Percentiles rank a stretch among this genome's conserved stretches.
Conservation (phyloP, 2,113 vertebrate species). For the Gallinago paraguaiae region DNA sequence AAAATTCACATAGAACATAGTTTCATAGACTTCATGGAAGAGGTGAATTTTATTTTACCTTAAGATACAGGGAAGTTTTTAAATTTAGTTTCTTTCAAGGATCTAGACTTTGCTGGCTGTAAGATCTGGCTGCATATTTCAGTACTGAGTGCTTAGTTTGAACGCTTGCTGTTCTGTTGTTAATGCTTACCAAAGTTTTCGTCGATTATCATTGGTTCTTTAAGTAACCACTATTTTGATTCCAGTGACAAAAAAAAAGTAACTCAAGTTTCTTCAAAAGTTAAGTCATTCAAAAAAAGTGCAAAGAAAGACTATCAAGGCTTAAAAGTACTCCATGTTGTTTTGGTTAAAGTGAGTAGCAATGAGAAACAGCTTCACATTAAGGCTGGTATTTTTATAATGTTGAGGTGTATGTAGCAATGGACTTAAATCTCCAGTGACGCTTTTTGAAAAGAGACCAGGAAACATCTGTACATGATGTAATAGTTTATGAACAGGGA, state of each 20-base stretch:
- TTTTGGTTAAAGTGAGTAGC: neutral
- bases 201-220: neutral
- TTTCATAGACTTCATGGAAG: neutral
- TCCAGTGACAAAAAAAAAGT: neutral
- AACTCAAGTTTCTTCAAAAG: neutral
- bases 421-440: neutral
- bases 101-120: neutral
- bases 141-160: neutral
- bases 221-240: neutral
- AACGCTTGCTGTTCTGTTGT: neutral
- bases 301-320: neutral
- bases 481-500: neutral
- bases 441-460: neutral
- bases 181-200: neutral
- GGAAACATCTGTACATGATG: slow-evolving; percentile 39
- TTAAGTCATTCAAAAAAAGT: neutral
- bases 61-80: neutral
- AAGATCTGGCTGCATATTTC: neutral
- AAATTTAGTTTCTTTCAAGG: neutral
- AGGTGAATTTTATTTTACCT: neutral
- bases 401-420: neutral
- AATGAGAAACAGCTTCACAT: neutral
- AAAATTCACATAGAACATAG: neutral
- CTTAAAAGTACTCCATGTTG: neutral
- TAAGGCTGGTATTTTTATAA: neutral